Evolutionary conservation across 2,113 vertebrate genomes (phyloP).

Genomic region (Channa argus): DNA sequence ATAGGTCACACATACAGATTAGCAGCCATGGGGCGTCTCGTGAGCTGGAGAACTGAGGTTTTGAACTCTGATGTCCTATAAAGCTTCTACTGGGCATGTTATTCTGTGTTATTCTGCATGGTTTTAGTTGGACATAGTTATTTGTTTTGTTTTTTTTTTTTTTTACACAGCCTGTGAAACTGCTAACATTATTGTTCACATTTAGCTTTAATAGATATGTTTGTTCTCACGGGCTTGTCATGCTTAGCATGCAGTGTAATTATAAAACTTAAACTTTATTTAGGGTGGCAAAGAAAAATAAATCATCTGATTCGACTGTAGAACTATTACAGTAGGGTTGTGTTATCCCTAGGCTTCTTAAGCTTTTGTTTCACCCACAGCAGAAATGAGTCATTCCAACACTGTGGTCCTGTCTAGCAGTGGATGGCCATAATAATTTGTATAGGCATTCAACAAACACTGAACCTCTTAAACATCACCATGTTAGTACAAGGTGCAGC

Average conservation of each 20-base stretch:
- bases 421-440: too few species aligned
- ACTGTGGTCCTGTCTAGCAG: too few species aligned
- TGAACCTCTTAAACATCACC: too few species aligned
- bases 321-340: too few species aligned
- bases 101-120: neutral
- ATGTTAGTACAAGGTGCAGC: too few species aligned
- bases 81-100: neutral
- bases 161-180: neutral
- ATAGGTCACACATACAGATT: slow-evolving; percentile 53
- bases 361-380: too few species aligned
- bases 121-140: neutral
- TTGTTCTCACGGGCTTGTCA: neutral
- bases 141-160: too few species aligned
- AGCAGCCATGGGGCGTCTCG: slow-evolving; percentile 7
- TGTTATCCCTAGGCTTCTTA: too few species aligned
- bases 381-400: too few species aligned
- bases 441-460: too few species aligned
- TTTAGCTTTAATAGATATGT: neutral
- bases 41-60: neutral
- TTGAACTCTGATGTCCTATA: neutral
- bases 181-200: neutral
- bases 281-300: neutral
- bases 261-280: neutral
- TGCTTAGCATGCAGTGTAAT: neutral
- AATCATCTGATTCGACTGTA: too few species aligned